These are phyloP conservation scores for Junonia oenone DNA, from an alignment of 2,888 invertebrate species.

Conservation along the genomic window DNA sequence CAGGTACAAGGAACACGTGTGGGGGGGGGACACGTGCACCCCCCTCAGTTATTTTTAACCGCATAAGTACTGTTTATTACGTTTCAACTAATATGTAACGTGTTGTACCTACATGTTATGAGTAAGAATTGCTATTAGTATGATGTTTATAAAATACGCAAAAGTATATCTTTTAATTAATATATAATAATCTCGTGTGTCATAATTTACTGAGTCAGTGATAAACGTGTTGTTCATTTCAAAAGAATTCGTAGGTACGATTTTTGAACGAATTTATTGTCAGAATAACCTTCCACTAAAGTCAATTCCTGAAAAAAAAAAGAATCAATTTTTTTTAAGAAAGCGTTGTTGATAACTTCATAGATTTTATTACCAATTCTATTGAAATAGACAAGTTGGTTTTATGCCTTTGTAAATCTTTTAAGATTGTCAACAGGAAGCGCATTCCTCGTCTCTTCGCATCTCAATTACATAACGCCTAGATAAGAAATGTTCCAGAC, in stretches of 20 bases:
- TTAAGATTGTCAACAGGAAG: conserved; percentile 6
- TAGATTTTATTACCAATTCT: not conserved
- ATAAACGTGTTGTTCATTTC: not conserved
- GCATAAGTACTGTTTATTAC: not conserved
- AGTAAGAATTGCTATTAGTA: not conserved
- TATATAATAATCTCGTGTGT: not conserved
- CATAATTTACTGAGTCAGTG: not conserved
- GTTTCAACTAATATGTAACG: not conserved
- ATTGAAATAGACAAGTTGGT: not conserved
- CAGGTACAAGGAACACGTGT: conserved; percentile 11
- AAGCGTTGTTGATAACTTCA: too few relatives aligned
- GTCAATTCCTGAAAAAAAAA: too few relatives aligned
- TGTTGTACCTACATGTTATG: not conserved
- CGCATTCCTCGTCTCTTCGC: conserved; percentile 12
- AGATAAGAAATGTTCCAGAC: conserved; percentile 6
- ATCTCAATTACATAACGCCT: conserved; percentile 15
- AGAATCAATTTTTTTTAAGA: too few relatives aligned
- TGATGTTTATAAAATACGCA: not conserved
- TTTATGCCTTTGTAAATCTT: conserved; percentile 10
- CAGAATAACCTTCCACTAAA: too few relatives aligned
- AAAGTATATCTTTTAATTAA: too few relatives aligned
- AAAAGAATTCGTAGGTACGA: too few relatives aligned
- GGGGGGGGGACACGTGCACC: conserved; percentile 3
- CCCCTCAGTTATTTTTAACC: not conserved
- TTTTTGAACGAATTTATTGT: too few relatives aligned